Conservation (phyloP, 1,140 invertebrate species). For the Elysia chlorotica region DNA sequence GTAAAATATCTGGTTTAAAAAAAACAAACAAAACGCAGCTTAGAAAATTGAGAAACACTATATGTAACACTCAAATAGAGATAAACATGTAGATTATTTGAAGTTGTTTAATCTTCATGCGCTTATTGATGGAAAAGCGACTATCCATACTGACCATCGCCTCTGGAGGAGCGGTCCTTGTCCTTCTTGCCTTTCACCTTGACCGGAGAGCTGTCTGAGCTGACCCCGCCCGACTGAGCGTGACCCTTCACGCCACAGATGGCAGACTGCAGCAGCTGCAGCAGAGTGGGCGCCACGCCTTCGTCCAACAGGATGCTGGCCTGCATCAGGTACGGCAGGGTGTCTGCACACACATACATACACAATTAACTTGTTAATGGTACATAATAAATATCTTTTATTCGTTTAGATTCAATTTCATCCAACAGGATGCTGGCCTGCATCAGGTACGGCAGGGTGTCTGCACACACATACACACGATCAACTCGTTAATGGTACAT, state of each 20-base stretch:
- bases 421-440: conserved; percentile 82
- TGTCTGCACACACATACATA: conserved; percentile 57
- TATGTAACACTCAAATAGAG: no score
- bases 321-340: conserved; percentile 79
- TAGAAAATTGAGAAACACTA: no score
- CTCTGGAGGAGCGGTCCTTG: no score
- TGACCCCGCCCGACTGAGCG: conserved; percentile 34
- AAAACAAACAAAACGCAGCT: no score
- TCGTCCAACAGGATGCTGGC: conserved; percentile 86
- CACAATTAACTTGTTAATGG: conserved; percentile 16
- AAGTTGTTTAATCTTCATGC: no score
- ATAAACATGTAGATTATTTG: no score
- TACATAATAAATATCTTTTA: background rate
- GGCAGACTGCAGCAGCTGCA: conserved; percentile 87
- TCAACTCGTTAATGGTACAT: conserved; percentile 4
- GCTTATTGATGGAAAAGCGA: no score
- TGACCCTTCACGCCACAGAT: conserved; percentile 68
- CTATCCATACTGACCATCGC: no score
- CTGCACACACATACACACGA: conserved; percentile 37
- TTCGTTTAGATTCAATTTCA: conserved; percentile 64
- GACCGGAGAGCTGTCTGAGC: conserved; percentile 39
- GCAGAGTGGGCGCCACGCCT: conserved; percentile 87
- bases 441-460: conserved; percentile 78
- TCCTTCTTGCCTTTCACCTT: conserved; percentile 54
- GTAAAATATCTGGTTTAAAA: no score